phyloP scores from a whole-genome alignment of 2,113 vertebrate genomes.

The Sialia sialis region DNA sequence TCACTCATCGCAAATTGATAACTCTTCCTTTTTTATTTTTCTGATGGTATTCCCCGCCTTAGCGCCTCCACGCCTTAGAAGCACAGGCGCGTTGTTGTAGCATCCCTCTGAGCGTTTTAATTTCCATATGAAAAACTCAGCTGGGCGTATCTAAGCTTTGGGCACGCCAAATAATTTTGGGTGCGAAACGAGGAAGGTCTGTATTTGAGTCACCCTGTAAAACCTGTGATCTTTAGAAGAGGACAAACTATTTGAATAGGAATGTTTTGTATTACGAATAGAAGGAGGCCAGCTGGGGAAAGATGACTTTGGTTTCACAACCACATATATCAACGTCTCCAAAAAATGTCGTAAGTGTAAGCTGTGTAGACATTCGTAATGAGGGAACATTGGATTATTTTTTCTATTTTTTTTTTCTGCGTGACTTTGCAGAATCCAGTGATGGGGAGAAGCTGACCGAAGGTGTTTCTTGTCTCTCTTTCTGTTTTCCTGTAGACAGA shows the following conservation, averaged over 20 bases:
- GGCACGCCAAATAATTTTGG: neutral
- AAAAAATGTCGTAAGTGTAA: neutral
- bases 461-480: neutral
- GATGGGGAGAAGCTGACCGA: neutral
- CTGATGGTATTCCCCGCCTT: fast-evolving
- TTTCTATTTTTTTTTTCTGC: neutral
- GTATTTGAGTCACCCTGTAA: fast-evolving
- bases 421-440: neutral
- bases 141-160: fast-evolving
- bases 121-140: fast-evolving
- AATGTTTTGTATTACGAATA: fast-evolving
- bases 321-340: neutral
- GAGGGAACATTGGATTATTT: too few relatives aligned
- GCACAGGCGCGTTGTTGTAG: fast-evolving
- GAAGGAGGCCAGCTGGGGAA: neutral
- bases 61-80: fast-evolving
- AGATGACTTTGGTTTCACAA: neutral
- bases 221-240: neutral
- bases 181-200: neutral
- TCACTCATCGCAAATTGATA: fast-evolving
- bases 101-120: neutral
- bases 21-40: neutral
- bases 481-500: neutral
- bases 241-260: too few relatives aligned
- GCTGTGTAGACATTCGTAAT: neutral